A percentile compares a stretch with the other conserved stretches of the same genome.
Evolutionary conservation across 2,888 invertebrate genomes (phyloP).

Genomic region (Eupithecia vulgata): DNA sequence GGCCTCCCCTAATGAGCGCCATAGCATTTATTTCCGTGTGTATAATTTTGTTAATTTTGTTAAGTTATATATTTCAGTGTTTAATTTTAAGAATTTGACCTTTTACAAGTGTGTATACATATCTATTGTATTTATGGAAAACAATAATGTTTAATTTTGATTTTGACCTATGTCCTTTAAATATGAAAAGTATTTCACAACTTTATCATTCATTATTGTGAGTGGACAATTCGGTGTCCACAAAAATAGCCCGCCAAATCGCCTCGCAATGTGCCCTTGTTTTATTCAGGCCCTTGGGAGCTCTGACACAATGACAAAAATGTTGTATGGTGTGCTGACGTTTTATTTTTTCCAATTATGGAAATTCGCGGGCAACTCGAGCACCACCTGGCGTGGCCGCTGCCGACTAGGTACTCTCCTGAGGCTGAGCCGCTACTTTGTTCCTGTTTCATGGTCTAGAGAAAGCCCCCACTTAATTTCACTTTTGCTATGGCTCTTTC

Average conservation of each 20-base stretch:
- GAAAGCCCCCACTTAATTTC: constrained; percentile 64
- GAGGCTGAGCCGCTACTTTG: constrained; percentile 52
- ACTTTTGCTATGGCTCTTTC: constrained; percentile 52
- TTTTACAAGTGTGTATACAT: too few species aligned
- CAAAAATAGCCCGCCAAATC: constrained; percentile 70
- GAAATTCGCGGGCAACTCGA: constrained; percentile 65
- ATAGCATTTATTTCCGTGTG: too few species aligned
- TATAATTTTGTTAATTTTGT: too few species aligned
- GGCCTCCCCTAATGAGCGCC: too few species aligned
- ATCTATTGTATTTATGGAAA: too few species aligned
- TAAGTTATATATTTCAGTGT: too few species aligned
- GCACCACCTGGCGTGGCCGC: constrained; percentile 65
- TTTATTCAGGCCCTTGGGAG: constrained; percentile 77
- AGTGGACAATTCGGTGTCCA: constrained; percentile 64
- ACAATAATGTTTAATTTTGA: too few species aligned
- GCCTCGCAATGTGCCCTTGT: constrained; percentile 68
- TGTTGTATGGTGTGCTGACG: constrained; percentile 69
- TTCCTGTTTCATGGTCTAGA: constrained; percentile 57
- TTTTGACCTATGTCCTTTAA: constrained; percentile 13
- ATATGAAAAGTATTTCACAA: constrained; percentile 45
- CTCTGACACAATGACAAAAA: constrained; percentile 74
- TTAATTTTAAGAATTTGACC: too few species aligned
- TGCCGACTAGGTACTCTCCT: constrained; percentile 39
- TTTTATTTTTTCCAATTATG: constrained; percentile 74
- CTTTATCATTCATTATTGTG: constrained; percentile 56